These are phyloP conservation scores for Entelurus aequoreus DNA, from an alignment of 2,113 vertebrate species.

Conservation along the genomic window DNA sequence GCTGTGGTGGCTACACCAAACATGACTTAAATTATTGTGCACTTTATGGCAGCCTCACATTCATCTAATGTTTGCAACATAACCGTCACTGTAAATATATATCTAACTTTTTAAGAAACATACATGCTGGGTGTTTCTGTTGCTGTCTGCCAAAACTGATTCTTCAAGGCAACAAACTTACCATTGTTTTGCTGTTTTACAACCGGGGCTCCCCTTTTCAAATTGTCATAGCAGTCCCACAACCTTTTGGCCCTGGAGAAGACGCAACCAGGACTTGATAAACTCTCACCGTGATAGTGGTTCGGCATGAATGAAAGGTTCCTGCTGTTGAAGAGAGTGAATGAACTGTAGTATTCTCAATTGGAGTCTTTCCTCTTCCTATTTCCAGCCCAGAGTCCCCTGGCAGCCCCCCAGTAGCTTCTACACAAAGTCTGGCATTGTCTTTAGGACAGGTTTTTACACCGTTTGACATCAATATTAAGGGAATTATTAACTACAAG, in stretches of 20 bases:
- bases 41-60: conserved; percentile 20
- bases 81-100: background rate
- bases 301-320: conserved; percentile 52
- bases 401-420: conserved; percentile 22
- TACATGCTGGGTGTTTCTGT: too few species aligned
- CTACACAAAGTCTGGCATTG: conserved; percentile 6
- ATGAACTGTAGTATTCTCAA: conserved; percentile 50
- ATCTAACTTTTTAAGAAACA: too few species aligned
- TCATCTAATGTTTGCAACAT: background rate
- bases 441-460: conserved; percentile 8
- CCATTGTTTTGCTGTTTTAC: background rate
- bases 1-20: conserved; percentile 22
- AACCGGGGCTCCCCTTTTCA: conserved; percentile 3
- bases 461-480: background rate
- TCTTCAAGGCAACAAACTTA: background rate
- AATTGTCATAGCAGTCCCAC: conserved; percentile 9
- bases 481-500: too few species aligned
- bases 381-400: conserved; percentile 26
- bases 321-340: conserved; percentile 45
- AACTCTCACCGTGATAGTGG: conserved; percentile 36
- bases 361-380: conserved; percentile 35
- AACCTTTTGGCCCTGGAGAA: conserved; percentile 18
- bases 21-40: conserved; percentile 55
- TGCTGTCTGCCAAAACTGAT: too few species aligned
- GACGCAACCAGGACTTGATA: conserved; percentile 31